Base-by-base conservation (phyloP, 2,888 invertebrate genomes). In the Caradrina kadenii region DNA sequence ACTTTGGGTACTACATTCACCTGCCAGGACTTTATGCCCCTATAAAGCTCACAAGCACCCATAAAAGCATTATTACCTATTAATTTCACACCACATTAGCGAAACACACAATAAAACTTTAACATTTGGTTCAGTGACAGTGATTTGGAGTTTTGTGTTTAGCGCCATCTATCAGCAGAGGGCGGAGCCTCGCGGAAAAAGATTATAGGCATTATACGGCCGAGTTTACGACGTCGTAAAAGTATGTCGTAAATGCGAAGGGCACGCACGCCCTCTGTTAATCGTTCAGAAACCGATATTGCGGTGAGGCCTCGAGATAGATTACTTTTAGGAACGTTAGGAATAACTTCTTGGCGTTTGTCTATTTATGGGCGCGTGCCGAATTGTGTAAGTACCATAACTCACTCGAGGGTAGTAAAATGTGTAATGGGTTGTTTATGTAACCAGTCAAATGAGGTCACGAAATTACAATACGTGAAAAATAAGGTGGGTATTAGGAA, bases 21-120 rank as follows among this genome's bases (percentile, higher is more conserved):
- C 94, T 93, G 92, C 88, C 88, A 89, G 86, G 84, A 89, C 88
- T 94, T 95, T 94, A 95, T 93, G 92, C 85, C 90, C 90, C 93
- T 89, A 95, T 95, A 95, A 96, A 96, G 89, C 89, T 88, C 89
- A 91, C 90, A 92, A 94, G 94, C 90, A 92, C 91, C 95, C 93
- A 94, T 96, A 95, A 96, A 95, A 91, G 92, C 91, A 94, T 95
- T 95, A 96, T 94, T 93, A 93, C 94, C 96, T 95, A 96, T 96
- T 95, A 95, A 96, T 96, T 95, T 96, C 94, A 95, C 96, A 96
- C 94, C 94, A 93, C 94, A 96, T 96, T 96, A 95, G 96, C 95
- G 93, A 94, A 94, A 94, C 96, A 94, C 89, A 94, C 93, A 94
- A 95, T 95, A 95, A 96, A 96, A 96, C 93, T 95, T 94, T 89